Evolutionary conservation across 2,113 vertebrate species (phyloP).

Genomic region (Eonycteris spelaea): DNA sequence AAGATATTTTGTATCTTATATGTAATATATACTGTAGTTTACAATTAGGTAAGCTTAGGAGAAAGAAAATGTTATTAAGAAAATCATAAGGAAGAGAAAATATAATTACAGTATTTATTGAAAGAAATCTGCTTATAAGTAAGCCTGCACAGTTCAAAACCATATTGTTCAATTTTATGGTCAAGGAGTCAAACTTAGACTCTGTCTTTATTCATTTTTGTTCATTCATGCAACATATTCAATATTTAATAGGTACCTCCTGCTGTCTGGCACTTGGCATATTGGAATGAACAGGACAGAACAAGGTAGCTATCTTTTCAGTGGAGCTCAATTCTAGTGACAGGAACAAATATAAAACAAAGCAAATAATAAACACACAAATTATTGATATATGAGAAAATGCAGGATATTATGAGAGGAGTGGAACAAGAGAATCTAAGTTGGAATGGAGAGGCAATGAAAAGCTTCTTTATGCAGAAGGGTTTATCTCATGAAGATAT

Average conservation of each 20-base stretch:
- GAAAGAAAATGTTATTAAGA: not conserved
- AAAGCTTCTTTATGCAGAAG: not conserved
- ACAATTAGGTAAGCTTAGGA: not conserved
- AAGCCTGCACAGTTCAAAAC: not conserved
- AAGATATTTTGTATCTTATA: not conserved
- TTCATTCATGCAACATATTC: slow-evolving; percentile 27
- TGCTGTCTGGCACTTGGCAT: not conserved
- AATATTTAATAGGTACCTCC: not conserved
- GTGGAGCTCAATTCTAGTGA: not conserved
- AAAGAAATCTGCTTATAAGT: not conserved
- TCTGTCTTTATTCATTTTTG: not conserved
- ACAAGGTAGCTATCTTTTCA: not conserved
- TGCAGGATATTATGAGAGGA: not conserved
- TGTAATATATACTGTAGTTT: not conserved
- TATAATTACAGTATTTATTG: not conserved
- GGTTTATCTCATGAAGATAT: not conserved
- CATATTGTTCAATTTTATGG: not conserved
- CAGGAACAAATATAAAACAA: slow-evolving; percentile 2
- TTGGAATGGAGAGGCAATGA: not conserved
- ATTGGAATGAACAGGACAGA: not conserved
- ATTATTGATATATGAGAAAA: not conserved
- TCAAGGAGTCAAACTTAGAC: not conserved
- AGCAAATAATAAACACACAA: not conserved
- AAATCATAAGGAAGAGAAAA: not conserved
- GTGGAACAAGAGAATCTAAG: not conserved